Evolutionary conservation across 2,113 vertebrate species (phyloP).

Genomic region (Scartelaos histophorus): DNA sequence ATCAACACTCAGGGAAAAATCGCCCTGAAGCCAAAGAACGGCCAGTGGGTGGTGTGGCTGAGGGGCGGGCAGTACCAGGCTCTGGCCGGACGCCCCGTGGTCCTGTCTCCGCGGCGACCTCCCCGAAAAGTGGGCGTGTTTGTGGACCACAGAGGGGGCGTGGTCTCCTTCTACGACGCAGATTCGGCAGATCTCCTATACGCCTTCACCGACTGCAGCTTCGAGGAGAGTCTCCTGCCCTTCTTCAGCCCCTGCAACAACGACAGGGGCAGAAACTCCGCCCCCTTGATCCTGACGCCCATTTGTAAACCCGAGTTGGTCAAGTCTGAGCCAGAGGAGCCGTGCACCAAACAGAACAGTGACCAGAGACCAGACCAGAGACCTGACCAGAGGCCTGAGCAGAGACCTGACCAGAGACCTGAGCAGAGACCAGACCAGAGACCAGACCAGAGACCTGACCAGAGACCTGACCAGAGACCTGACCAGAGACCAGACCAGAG

Average conservation of each 20-base stretch:
- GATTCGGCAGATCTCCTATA: constrained; percentile 7
- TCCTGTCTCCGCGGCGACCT: neutral
- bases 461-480: too few species aligned
- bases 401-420: too few species aligned
- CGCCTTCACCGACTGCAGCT: constrained; percentile 23
- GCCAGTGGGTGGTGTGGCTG: constrained; percentile 5
- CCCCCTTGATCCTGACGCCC: constrained; percentile 13
- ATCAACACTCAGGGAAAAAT: constrained; percentile 17
- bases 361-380: too few species aligned
- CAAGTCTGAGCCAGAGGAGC: neutral
- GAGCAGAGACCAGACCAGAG: too few species aligned
- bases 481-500: too few species aligned
- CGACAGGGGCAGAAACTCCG: constrained; percentile 4
- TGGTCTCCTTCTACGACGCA: constrained; percentile 24
- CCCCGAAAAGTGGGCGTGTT: constrained; percentile 2
- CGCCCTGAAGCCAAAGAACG: constrained; percentile 10
- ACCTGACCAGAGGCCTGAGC: too few species aligned
- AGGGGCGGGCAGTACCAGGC: neutral
- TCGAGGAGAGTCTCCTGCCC: constrained; percentile 11
- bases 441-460: too few species aligned
- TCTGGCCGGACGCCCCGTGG: neutral
- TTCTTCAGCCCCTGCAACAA: constrained; percentile 22
- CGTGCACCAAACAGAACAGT: neutral
- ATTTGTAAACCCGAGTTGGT: neutral
- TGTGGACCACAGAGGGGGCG: neutral